A percentile compares a stretch with the other conserved stretches of the same genome.
Evolutionary conservation across 2,888 invertebrate genomes (phyloP).

Genomic region (Watsonalla cultraria): DNA sequence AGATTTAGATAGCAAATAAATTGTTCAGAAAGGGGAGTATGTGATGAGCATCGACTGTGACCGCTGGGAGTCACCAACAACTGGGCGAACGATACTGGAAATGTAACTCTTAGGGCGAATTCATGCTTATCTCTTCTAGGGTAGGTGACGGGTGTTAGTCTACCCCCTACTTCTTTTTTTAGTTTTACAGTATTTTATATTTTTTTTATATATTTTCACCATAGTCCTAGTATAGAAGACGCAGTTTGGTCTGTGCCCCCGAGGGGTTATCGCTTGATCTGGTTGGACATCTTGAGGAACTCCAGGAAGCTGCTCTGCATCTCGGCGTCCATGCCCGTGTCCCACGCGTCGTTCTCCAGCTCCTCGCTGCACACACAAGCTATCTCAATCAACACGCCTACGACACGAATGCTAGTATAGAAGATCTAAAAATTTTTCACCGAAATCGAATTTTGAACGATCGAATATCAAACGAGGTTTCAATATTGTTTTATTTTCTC

Average conservation of each 20-base stretch:
- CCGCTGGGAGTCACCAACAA: slow-evolving; percentile 6
- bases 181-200: slow-evolving; percentile 60
- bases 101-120: slow-evolving; percentile 17
- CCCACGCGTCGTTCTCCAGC: slow-evolving; percentile 72
- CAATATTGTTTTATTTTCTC: too few species aligned
- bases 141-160: slow-evolving; percentile 30
- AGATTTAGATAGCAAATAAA: background rate
- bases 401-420: background rate
- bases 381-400: background rate
- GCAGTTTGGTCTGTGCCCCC: slow-evolving; percentile 51
- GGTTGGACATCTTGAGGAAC: slow-evolving; percentile 75
- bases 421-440: background rate
- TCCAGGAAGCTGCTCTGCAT: slow-evolving; percentile 75
- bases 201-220: slow-evolving; percentile 54
- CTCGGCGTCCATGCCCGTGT: slow-evolving; percentile 74
- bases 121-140: slow-evolving; percentile 17
- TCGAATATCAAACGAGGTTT: too few species aligned
- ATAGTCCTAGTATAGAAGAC: slow-evolving; percentile 46
- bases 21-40: background rate
- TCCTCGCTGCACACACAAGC: slow-evolving; percentile 55
- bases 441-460: too few species aligned
- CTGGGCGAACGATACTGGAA: slow-evolving; percentile 11
- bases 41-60: background rate
- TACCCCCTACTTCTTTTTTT: slow-evolving; percentile 57
- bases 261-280: slow-evolving; percentile 74